These are phyloP conservation scores for Mus caroli DNA, from an alignment of 2,797 vertebrate species.

Conservation along the genomic window DNA sequence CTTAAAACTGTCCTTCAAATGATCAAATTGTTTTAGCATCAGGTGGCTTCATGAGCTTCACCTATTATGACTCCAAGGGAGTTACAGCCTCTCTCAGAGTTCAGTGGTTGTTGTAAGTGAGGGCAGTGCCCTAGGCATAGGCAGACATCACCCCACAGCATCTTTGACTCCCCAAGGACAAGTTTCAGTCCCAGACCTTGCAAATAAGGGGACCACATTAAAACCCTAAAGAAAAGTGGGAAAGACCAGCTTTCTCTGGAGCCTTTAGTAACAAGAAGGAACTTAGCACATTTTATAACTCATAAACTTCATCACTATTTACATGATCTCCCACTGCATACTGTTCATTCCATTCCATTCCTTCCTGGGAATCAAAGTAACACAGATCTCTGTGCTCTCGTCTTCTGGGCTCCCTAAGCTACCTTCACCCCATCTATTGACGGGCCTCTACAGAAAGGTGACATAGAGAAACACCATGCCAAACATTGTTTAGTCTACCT, in stretches of 20 bases:
- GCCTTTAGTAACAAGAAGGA: conserved; percentile 31
- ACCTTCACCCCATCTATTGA: neutral
- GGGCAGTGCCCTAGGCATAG: neutral
- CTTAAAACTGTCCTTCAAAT: conserved; percentile 66
- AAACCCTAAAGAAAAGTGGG: neutral
- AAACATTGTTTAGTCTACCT: neutral
- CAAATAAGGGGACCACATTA: conserved; percentile 23
- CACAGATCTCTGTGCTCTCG: neutral
- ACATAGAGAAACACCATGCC: neutral
- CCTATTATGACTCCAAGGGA: neutral
- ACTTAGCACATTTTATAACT: neutral
- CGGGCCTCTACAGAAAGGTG: neutral
- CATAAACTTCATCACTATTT: neutral
- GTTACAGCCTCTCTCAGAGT: neutral
- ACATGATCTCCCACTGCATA: too few relatives aligned
- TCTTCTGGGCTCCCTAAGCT: neutral
- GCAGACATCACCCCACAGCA: neutral
- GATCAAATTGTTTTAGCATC: conserved; percentile 62
- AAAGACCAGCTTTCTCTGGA: neutral
- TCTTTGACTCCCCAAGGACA: neutral
- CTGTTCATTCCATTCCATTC: too few relatives aligned
- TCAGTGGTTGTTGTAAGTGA: neutral
- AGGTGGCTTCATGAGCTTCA: neutral
- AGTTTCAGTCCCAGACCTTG: neutral
- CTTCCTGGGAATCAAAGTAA: neutral